phyloP scores from a whole-genome alignment of 2,113 vertebrate species.

The Ursus arctos region DNA sequence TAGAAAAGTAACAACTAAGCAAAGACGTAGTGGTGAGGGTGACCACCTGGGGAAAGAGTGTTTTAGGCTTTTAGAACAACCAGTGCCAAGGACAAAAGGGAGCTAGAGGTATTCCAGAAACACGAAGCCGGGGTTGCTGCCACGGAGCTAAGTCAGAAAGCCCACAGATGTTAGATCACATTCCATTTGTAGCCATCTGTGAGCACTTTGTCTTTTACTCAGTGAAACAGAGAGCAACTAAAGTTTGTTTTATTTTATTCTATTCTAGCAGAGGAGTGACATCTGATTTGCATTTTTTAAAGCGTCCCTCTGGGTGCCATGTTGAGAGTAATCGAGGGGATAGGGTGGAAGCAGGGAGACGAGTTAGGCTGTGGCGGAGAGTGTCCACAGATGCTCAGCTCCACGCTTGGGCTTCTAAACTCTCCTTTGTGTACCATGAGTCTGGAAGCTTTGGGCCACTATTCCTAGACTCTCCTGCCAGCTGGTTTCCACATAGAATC shows the following conservation, averaged over 20 bases:
- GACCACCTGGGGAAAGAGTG: background rate
- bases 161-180: background rate
- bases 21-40: background rate
- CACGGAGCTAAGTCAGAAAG: background rate
- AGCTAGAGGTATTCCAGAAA: background rate
- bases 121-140: background rate
- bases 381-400: background rate
- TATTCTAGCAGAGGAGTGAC: background rate
- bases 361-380: background rate
- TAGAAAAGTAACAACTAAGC: background rate
- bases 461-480: background rate
- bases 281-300: background rate
- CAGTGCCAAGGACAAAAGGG: background rate
- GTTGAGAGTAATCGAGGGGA: background rate
- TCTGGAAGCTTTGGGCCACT: background rate
- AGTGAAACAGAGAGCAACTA: constrained; percentile 15
- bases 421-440: background rate
- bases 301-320: background rate
- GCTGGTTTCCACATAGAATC: background rate
- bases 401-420: background rate
- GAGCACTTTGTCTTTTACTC: background rate
- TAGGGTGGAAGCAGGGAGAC: background rate
- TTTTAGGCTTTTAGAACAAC: background rate
- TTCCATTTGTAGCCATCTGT: background rate
- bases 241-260: background rate